Conservation (phyloP, 1,140 invertebrate genomes). For the Musca vetustissima region DNA sequence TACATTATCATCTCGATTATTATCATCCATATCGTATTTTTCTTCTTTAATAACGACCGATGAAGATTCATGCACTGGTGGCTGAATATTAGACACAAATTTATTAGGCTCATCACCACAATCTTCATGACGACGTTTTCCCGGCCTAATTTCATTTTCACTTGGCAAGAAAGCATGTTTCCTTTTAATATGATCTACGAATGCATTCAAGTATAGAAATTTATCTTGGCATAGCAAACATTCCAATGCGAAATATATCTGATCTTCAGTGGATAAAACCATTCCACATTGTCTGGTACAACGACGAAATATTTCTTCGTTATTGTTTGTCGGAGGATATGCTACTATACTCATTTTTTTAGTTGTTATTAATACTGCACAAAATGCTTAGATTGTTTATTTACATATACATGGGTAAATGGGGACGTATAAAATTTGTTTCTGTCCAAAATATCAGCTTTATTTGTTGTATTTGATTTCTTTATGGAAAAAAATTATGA, state of each 20-base stretch:
- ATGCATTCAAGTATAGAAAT: slow-evolving; percentile 52
- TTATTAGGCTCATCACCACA: not conserved
- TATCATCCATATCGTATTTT: slow-evolving; percentile 10
- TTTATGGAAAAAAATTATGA: too few relatives aligned
- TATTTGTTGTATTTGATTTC: too few relatives aligned
- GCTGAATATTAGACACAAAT: too few relatives aligned
- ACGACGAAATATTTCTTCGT: slow-evolving; percentile 49
- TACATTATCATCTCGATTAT: not conserved
- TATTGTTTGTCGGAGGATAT: slow-evolving; percentile 52
- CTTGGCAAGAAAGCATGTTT: slow-evolving; percentile 29
- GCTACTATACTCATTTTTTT: slow-evolving; percentile 53
- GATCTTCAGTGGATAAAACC: slow-evolving; percentile 51
- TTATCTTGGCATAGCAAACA: slow-evolving; percentile 46
- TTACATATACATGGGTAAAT: too few relatives aligned
- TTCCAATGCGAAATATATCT: slow-evolving; percentile 48
- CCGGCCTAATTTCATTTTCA: not conserved
- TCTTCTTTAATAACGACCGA: slow-evolving; percentile 50
- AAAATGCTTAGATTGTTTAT: too few relatives aligned
- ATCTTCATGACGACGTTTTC: not conserved
- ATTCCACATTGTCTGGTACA: slow-evolving; percentile 52
- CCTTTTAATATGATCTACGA: slow-evolving; percentile 50
- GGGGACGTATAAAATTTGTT: too few relatives aligned
- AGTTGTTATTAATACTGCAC: too few relatives aligned
- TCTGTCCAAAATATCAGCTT: too few relatives aligned
- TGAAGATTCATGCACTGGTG: slow-evolving; percentile 44